Conservation (phyloP, 1,140 invertebrate genomes). For the Bilobella aurantiaca region DNA sequence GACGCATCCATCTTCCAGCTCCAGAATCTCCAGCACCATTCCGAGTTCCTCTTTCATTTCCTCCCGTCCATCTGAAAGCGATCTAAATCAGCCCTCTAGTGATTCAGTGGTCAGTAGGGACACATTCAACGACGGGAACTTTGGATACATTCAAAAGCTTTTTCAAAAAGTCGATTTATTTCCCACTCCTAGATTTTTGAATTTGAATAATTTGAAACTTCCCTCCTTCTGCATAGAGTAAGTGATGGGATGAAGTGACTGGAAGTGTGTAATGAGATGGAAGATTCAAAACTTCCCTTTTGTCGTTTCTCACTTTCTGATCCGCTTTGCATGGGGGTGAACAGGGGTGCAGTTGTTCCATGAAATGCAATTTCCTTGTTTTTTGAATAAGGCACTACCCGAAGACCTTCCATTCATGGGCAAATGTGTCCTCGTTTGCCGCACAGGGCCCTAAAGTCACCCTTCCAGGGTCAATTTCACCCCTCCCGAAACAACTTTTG, state of each 20-base stretch:
- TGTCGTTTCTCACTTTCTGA: too few species aligned
- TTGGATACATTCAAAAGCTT: neutral
- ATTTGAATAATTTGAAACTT: too few species aligned
- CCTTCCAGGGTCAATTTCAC: neutral
- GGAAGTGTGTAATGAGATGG: too few species aligned
- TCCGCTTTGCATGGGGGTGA: too few species aligned
- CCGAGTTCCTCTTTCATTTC: slow-evolving; percentile 15
- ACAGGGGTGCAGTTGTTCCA: neutral
- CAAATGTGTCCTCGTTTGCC: neutral
- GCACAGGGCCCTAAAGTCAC: neutral
- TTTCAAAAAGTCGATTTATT: neutral
- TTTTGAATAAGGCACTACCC: too few species aligned
- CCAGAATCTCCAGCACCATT: neutral
- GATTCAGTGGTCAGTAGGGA: slow-evolving; percentile 1
- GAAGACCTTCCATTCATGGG: too few species aligned
- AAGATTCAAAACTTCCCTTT: too few species aligned
- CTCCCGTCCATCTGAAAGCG: neutral
- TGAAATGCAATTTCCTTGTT: neutral
- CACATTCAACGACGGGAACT: slow-evolving; percentile 1
- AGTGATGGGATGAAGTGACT: too few species aligned
- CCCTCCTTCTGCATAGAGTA: too few species aligned
- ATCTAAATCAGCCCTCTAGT: neutral
- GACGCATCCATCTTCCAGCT: slow-evolving; percentile 33
- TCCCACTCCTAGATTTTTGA: too few species aligned
- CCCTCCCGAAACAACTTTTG: neutral